A percentile compares a stretch with the other conserved stretches of the same genome.
Conservation (phyloP, 2,888 invertebrate genomes). For the Macrophya alboannulata region DNA sequence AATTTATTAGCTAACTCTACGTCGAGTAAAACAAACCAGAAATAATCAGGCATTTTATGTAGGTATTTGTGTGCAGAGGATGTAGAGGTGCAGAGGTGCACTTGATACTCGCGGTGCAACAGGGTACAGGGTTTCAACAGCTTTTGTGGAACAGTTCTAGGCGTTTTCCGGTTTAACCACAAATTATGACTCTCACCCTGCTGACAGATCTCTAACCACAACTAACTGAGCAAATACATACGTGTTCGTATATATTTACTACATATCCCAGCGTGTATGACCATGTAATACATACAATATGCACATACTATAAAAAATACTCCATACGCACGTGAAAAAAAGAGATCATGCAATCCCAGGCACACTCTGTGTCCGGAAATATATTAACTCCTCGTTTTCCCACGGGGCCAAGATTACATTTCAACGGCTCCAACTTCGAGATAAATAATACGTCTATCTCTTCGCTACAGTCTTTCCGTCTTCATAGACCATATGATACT, state of each 20-base stretch:
- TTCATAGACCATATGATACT: conserved; percentile 13
- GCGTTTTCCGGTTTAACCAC: conserved; percentile 43
- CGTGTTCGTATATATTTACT: not conserved
- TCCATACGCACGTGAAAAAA: not conserved
- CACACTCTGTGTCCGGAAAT: not conserved
- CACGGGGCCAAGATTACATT: conserved; percentile 23
- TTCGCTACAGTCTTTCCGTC: conserved; percentile 2
- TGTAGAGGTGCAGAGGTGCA: not conserved
- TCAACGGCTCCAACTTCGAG: conserved; percentile 27
- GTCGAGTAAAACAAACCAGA: not conserved
- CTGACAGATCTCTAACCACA: conserved; percentile 38
- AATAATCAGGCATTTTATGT: conserved; percentile 7
- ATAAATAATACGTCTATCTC: conserved; percentile 15
- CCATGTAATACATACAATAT: not conserved
- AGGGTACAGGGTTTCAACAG: conserved; percentile 45
- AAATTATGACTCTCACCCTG: conserved; percentile 47
- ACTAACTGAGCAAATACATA: conserved; percentile 9
- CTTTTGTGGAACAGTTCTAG: conserved; percentile 38
- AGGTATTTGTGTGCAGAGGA: not conserved
- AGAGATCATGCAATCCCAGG: conserved; percentile 13
- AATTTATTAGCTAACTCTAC: not conserved
- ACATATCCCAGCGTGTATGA: not conserved
- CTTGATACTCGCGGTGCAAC: conserved; percentile 32
- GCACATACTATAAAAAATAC: not conserved
- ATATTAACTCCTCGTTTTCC: conserved; percentile 22